These are phyloP conservation scores for Hyperopisus bebe DNA, from an alignment of 2,113 vertebrate genomes.

Conservation along the genomic window DNA sequence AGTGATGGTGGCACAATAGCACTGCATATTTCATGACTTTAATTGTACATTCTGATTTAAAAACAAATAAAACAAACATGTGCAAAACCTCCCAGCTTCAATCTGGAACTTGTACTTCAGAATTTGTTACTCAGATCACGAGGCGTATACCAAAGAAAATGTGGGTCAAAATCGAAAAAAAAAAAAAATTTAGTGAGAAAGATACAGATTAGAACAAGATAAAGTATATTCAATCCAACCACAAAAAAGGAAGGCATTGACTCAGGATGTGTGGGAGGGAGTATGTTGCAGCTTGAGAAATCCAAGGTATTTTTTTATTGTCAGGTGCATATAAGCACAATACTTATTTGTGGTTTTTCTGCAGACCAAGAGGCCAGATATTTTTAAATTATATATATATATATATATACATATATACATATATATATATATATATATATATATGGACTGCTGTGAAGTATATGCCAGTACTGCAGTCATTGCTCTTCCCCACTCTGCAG, in stretches of 20 bases:
- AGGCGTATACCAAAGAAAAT: not conserved
- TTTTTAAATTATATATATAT: not conserved
- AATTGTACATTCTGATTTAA: not conserved
- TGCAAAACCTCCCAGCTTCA: not conserved
- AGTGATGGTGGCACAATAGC: not conserved
- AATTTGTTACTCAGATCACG: not conserved
- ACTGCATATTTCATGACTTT: not conserved
- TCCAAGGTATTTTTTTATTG: not conserved
- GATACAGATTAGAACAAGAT: not conserved
- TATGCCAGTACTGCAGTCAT: not conserved
- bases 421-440: not conserved
- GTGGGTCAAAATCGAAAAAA: not conserved
- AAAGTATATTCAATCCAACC: not conserved
- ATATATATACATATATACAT: not conserved
- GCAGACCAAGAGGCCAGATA: not conserved
- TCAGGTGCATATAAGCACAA: not conserved
- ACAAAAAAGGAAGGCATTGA: not conserved
- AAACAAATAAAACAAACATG: not conserved
- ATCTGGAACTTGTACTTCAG: not conserved
- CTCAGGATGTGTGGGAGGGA: not conserved
- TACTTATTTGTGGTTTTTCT: not conserved
- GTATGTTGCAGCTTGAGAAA: not conserved
- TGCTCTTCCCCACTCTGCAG: not conserved
- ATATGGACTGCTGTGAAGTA: not conserved
- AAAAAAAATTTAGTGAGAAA: not conserved